These are phyloP conservation scores for Ivindomyrus marchei DNA, from an alignment of 2,113 vertebrate genomes.

Conservation along the genomic window DNA sequence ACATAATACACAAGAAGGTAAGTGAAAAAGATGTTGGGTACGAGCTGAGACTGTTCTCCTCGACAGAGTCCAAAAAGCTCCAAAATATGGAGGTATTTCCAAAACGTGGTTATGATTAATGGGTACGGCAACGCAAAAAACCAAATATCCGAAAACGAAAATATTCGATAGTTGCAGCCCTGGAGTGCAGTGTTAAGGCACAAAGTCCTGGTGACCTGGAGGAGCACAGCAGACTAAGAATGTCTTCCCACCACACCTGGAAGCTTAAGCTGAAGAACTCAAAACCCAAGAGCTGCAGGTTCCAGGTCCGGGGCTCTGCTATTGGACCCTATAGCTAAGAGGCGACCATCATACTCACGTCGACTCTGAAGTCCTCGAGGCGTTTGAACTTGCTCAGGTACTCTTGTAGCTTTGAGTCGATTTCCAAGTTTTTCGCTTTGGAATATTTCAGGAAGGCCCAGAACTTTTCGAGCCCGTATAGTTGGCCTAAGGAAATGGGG, in stretches of 20 bases:
- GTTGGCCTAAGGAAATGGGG: slow-evolving; percentile 68
- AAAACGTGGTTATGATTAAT: background rate
- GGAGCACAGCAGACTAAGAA: background rate
- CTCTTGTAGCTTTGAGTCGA: slow-evolving; percentile 88
- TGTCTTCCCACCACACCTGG: background rate
- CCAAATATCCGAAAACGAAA: background rate
- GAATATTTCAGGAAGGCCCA: slow-evolving; percentile 99
- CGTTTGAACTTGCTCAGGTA: slow-evolving; percentile 90
- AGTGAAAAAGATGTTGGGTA: background rate
- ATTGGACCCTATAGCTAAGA: background rate
- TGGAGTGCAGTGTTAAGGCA: background rate
- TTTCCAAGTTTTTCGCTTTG: slow-evolving; percentile 93
- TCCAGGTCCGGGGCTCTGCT: background rate
- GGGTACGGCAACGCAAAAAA: background rate
- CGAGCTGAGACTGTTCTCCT: background rate
- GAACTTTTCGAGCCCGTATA: slow-evolving; percentile 97
- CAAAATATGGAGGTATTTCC: background rate
- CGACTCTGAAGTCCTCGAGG: slow-evolving; percentile 95
- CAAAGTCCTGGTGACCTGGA: background rate
- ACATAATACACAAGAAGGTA: too few species aligned
- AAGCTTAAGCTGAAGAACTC: background rate
- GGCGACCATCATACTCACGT: slow-evolving; percentile 67
- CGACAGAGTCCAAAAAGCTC: background rate
- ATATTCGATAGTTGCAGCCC: background rate
- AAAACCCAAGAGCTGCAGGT: background rate